A percentile compares a stretch with the other conserved stretches of the same genome.
phyloP scores from a whole-genome alignment of 2,113 vertebrate genomes.

The Nycticorax nycticorax region DNA sequence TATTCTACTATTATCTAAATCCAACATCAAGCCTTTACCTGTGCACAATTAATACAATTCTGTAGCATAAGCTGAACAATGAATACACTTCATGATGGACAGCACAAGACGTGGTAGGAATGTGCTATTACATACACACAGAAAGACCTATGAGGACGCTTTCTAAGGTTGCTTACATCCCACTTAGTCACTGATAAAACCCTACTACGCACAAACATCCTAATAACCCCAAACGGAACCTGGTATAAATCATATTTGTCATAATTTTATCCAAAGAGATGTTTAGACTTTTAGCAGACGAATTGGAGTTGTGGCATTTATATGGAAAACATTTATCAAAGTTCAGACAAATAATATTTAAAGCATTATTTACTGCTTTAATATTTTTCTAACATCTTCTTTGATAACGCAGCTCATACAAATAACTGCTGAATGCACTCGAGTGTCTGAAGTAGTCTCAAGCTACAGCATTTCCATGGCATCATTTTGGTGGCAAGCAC shows the following conservation, averaged over 20 bases:
- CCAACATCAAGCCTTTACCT: neutral
- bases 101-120: neutral
- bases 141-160: neutral
- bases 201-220: neutral
- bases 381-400: conserved; percentile 47
- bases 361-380: conserved; percentile 52
- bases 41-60: neutral
- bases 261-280: neutral
- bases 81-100: neutral
- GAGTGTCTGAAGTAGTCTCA: neutral
- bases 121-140: neutral
- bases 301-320: neutral
- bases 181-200: neutral
- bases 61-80: neutral
- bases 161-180: neutral
- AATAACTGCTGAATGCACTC: neutral
- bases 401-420: neutral
- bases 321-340: conserved; percentile 45
- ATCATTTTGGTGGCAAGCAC: neutral
- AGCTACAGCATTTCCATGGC: neutral
- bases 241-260: neutral
- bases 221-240: neutral
- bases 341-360: conserved; percentile 38
- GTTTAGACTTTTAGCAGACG: neutral
- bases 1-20: neutral